A percentile compares a stretch with the other conserved stretches of the same genome.
These are phyloP conservation scores for Polydrusus cervinus DNA, from an alignment of 2,888 invertebrate species.

Conservation along the genomic window DNA sequence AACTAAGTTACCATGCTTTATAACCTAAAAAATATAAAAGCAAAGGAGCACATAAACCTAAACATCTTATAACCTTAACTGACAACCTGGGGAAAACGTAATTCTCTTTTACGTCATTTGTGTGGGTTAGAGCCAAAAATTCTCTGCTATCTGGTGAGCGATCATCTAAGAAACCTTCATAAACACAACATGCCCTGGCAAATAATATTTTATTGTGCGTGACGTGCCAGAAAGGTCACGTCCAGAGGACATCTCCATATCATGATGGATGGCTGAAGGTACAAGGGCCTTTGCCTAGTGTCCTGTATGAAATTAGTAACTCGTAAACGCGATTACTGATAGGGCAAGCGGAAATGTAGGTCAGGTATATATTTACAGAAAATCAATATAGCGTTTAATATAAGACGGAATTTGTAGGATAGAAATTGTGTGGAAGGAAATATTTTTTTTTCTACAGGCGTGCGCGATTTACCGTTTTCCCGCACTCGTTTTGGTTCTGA, in stretches of 20 bases:
- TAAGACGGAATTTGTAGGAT: background rate
- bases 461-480: too few species aligned
- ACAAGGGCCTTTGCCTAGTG: conserved; percentile 43
- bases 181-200: conserved; percentile 12
- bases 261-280: conserved; percentile 45
- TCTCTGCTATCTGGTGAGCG: background rate
- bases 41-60: too few species aligned
- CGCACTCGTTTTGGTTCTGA: too few species aligned
- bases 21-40: too few species aligned
- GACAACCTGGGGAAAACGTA: too few species aligned
- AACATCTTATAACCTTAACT: too few species aligned
- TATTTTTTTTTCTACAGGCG: too few species aligned
- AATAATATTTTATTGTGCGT: conserved; percentile 41
- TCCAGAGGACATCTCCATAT: conserved; percentile 30
- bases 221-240: conserved; percentile 41
- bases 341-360: conserved; percentile 34
- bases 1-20: too few species aligned
- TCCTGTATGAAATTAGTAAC: conserved; percentile 47
- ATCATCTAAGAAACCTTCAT: conserved; percentile 4
- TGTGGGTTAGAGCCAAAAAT: too few species aligned
- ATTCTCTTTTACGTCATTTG: too few species aligned
- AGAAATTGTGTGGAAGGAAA: background rate
- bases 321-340: conserved; percentile 39
- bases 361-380: conserved; percentile 26
- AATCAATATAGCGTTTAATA: conserved; percentile 23